A percentile compares a stretch with the other conserved stretches of the same genome.
Evolutionary conservation across 1,140 invertebrate species (phyloP).

Genomic region (Heliothis virescens): DNA sequence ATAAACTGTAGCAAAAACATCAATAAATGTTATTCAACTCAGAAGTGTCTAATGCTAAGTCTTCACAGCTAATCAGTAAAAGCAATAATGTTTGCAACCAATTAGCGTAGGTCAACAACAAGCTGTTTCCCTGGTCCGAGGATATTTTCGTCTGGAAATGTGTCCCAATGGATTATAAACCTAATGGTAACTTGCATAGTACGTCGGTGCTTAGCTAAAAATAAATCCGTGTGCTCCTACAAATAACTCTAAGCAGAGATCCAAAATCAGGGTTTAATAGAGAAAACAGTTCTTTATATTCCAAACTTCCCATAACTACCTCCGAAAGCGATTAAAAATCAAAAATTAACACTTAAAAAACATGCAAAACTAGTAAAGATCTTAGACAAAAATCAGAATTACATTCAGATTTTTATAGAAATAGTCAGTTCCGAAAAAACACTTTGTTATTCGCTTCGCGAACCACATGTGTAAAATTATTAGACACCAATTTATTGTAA

Average conservation of each 20-base stretch:
- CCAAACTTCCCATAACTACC: conserved; percentile 45
- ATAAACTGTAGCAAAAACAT: conserved; percentile 25
- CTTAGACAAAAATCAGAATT: conserved; percentile 38
- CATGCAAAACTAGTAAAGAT: conserved; percentile 45
- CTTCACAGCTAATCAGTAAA: conserved; percentile 3
- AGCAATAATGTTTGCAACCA: conserved; percentile 22
- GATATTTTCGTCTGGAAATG: not conserved
- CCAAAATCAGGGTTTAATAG: conserved; percentile 54
- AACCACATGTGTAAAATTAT: conserved; percentile 73
- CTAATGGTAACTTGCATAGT: conserved; percentile 16
- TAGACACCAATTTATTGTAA: conserved; percentile 55
- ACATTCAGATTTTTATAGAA: conserved; percentile 30
- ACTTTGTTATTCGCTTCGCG: conserved; percentile 51
- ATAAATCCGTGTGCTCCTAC: conserved; percentile 47
- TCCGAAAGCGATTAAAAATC: conserved; percentile 50
- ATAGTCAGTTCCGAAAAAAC: conserved; percentile 44
- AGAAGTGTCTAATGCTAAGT: conserved; percentile 13
- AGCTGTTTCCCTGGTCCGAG: conserved; percentile 22
- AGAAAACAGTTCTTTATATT: conserved; percentile 39
- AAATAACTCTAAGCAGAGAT: conserved; percentile 57
- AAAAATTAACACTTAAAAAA: conserved; percentile 50
- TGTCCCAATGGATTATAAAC: conserved; percentile 16
- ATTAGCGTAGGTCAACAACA: conserved; percentile 3
- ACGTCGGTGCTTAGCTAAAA: conserved; percentile 19
- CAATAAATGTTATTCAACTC: conserved; percentile 8